Base-by-base conservation (phyloP, 2,797 vertebrate genomes). In the Neoniphon sammara region DNA sequence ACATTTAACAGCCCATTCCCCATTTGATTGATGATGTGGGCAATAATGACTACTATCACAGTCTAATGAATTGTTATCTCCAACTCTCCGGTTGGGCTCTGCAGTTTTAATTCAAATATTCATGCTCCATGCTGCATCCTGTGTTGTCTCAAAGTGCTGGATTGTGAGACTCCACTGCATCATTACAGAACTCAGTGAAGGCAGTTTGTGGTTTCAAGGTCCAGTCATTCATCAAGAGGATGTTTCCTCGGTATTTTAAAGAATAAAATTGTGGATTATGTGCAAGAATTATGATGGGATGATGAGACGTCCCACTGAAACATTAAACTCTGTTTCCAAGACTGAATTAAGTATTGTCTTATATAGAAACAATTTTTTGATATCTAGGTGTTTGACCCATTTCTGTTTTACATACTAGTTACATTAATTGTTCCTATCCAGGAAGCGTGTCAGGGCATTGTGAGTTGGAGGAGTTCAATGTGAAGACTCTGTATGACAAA, bases 401-500 rank as follows among this genome's bases (percentile, higher is more conserved):
- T 61, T 80, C 54, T 60, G 23, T 73, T 20, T 46, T 25, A 17
- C 5, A 5, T 23, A 9, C 34, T 34, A 49, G 30, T 73, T 15
- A 47, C 31, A 58, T 77, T 63, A 64, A 20, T 64, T 80, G 20
- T n/a, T 70, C 12, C 5, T 12, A 1, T 77, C 69, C 64, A 97
- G 96, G 88, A 11, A 64, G 78, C n/a, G 63, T 2, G 8, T 71
- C 54, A 0, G 14, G 75, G 0, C 52, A 47, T 14, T 84, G 81
- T 76, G 88, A 94, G 27, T 91, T 99, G 80, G 96, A 98, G 88
- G 95, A 97, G 81, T 97, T 98, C 88, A 97, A 95, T 3, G 93
- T 98, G 17, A 95, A 91, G 27, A 98, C 97, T 0, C 89, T 99
- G 25, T 98, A 95, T 0, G 95, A 98, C 88, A 99, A 99, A 87